phyloP scores from a whole-genome alignment of 2,888 invertebrate genomes.

The Ditylenchus weischeri region DNA sequence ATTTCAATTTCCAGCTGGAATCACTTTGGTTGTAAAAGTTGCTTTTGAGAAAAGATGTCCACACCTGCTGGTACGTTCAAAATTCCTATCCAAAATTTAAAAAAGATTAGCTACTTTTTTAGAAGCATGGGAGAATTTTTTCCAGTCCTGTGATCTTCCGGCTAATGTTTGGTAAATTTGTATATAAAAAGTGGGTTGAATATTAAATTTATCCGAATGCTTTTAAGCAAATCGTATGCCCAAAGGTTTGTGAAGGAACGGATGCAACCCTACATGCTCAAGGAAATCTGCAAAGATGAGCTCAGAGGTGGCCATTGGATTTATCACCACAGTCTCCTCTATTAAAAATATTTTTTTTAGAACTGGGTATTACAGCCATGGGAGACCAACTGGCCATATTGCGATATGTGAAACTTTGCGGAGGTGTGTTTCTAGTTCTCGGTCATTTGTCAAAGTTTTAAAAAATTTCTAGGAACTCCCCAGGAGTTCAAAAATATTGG shows the following conservation, averaged over 20 bases:
- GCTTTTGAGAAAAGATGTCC: no score
- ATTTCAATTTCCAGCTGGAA: no score
- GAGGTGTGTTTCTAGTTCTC: conserved; percentile 5
- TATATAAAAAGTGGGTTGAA: no score
- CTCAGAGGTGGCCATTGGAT: conserved; percentile 7
- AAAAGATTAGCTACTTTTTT: background rate
- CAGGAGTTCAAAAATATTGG: conserved; percentile 10
- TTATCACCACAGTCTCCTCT: no score
- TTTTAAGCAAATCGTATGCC: conserved; percentile 22
- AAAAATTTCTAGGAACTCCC: background rate
- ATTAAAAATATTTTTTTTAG: background rate
- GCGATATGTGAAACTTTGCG: conserved; percentile 26
- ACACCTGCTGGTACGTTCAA: no score
- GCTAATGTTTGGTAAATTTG: conserved; percentile 5
- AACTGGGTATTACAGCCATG: conserved; percentile 28
- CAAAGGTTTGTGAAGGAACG: conserved; percentile 25
- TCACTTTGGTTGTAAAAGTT: no score
- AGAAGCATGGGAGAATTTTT: conserved; percentile 33
- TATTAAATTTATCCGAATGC: no score
- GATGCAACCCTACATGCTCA: conserved; percentile 28
- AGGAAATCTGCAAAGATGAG: conserved; percentile 28
- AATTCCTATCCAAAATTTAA: no score
- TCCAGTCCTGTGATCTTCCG: conserved; percentile 26
- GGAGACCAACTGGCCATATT: conserved; percentile 30
- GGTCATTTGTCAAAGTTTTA: background rate